Percentiles rank a stretch among this genome's conserved stretches.
Conservation (phyloP, 1,140 invertebrate species). For the Drosophila suzukii region DNA sequence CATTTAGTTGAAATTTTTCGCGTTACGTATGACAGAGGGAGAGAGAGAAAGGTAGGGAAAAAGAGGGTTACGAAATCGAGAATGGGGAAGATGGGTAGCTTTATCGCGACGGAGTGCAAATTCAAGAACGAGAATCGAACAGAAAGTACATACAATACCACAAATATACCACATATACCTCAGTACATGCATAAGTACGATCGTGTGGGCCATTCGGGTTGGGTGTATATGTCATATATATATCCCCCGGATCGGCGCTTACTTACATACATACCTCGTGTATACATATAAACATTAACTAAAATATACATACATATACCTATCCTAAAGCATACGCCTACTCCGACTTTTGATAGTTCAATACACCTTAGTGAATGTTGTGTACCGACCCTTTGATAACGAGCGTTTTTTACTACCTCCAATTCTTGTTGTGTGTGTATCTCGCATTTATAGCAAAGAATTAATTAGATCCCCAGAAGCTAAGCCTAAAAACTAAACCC, state of each 20-base stretch:
- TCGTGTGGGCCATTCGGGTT: slow-evolving; percentile 24
- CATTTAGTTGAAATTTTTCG: slow-evolving; percentile 77
- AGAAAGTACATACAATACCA: slow-evolving; percentile 80
- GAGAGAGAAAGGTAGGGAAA: background rate
- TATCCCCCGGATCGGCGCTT: slow-evolving; percentile 13
- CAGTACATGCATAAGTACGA: slow-evolving; percentile 81
- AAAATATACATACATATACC: slow-evolving; percentile 66
- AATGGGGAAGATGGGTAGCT: slow-evolving; percentile 53
- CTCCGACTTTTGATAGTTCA: slow-evolving; percentile 70
- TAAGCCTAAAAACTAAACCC: slow-evolving; percentile 28
- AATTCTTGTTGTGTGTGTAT: slow-evolving; percentile 76
- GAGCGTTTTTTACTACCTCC: slow-evolving; percentile 74
- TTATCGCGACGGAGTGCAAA: slow-evolving; percentile 71
- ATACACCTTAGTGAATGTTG: slow-evolving; percentile 79
- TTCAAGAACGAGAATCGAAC: slow-evolving; percentile 59
- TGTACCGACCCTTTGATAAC: slow-evolving; percentile 39
- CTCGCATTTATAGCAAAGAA: slow-evolving; percentile 67
- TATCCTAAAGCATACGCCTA: slow-evolving; percentile 31
- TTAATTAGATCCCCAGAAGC: slow-evolving; percentile 16
- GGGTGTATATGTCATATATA: background rate
- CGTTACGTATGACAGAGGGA: slow-evolving; percentile 61
- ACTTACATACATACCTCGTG: slow-evolving; percentile 79
- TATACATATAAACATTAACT: slow-evolving; percentile 77
- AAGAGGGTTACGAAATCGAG: background rate
- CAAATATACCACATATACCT: slow-evolving; percentile 83